Evolutionary conservation across 2,113 vertebrate species (phyloP), one percentile per base, ranked within the genome.

Genomic region (Hydrolagus affinis): DNA sequence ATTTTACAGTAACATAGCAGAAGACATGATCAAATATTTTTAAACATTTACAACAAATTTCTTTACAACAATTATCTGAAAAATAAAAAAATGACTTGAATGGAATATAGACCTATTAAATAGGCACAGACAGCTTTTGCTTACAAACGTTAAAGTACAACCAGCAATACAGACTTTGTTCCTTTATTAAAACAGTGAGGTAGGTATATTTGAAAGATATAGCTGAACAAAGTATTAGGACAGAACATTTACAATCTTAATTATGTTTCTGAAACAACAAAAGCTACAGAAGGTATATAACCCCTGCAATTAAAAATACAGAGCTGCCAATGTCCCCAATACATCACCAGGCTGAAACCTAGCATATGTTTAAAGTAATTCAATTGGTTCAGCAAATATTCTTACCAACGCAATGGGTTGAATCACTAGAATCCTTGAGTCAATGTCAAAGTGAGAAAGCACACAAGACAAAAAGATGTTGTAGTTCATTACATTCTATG

Each of bases 141-240:
- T 86, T 88, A 92, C 85, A 89, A 89, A 89, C 90, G 89, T 86
- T 87, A 89, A 88, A 88, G 88, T 87, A 87, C 86, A 92, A 87
- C 91, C 89, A 91, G 91, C 91, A 93, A 91, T 90, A 90, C 76
- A 89, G 87, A 89, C 90, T 88, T 88, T 91, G 93, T 90, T 90
- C 89, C 89, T 88, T 88, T 62, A 86, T 25, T 88, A 88, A 88
- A 91, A 93, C 91, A 90, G 92, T 96, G 96, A 99, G 96, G 97
- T 98, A 98, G 96, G 95, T 95, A 93, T 83, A 90, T 86, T 85
- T 90, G 89, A 91, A 88, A 90, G 88, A 92, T 88, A 89, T 88
- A 89, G 90, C 86, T 0, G 59, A 86, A 88, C 80, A 87, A 87
- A 90, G 78, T 83, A 32, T 83, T 66, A 83, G 78, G 32, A 83